phyloP scores from a whole-genome alignment of 2,797 vertebrate species.

The Hapalemur alaotrensis region DNA sequence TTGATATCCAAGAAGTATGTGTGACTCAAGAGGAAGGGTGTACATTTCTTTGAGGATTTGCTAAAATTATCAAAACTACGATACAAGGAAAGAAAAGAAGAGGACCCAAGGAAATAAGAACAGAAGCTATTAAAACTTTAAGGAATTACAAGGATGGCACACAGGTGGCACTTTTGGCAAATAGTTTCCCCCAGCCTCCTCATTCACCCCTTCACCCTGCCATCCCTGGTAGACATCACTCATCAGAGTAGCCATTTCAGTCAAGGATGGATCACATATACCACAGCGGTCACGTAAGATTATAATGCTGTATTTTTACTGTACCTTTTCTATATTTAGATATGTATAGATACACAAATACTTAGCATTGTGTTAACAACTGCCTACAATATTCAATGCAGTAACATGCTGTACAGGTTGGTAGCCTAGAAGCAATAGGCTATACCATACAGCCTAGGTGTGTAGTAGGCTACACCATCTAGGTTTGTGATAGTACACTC shows the following conservation, averaged over 20 bases:
- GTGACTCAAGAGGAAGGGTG: slow-evolving; percentile 27
- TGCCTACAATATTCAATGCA: neutral
- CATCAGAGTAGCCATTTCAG: neutral
- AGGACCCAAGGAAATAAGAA: neutral
- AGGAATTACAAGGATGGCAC: neutral
- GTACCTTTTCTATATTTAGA: neutral
- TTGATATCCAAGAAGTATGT: slow-evolving; percentile 14
- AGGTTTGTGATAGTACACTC: neutral
- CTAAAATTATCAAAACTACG: neutral
- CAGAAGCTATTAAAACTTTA: neutral
- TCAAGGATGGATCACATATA: neutral
- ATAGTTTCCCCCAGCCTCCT: neutral
- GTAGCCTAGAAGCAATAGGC: neutral
- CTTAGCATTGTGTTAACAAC: neutral
- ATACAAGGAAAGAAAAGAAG: neutral
- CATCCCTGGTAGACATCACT: neutral
- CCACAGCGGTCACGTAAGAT: neutral
- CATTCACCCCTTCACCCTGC: neutral
- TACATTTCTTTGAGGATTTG: neutral
- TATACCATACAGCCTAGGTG: neutral
- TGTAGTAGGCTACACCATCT: neutral
- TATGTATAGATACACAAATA: neutral
- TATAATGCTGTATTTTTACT: neutral
- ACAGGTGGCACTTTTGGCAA: neutral
- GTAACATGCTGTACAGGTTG: neutral